Percentiles rank a stretch among this genome's conserved stretches.
Conservation (phyloP, 2,888 invertebrate genomes). For the Drosophila nigricruria region DNA sequence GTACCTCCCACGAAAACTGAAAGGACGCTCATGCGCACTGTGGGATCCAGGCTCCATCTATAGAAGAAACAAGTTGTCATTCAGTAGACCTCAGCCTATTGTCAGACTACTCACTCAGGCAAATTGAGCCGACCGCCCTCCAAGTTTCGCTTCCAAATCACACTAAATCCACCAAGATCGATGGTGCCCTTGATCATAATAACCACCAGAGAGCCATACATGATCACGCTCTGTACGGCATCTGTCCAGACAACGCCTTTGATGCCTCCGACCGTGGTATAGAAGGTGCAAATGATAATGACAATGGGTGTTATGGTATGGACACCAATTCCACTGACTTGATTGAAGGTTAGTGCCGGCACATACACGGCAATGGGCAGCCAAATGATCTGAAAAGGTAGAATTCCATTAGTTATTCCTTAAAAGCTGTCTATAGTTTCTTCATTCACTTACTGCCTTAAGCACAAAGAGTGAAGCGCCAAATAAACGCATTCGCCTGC, state of each 20-base stretch:
- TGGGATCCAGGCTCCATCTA: conserved; percentile 90
- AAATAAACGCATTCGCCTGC: conserved; percentile 89
- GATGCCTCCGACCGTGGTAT: conserved; percentile 93
- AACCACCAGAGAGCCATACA: conserved; percentile 90
- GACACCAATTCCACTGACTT: conserved; percentile 90
- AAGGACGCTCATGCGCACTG: conserved; percentile 92
- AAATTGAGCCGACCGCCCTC: conserved; percentile 89
- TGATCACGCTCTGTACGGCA: conserved; percentile 90
- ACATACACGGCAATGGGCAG: conserved; percentile 88
- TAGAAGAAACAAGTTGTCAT: background rate
- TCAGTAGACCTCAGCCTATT: background rate
- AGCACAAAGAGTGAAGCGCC: conserved; percentile 90
- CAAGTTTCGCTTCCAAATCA: conserved; percentile 89
- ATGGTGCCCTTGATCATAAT: conserved; percentile 90
- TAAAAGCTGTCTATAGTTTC: too few species aligned
- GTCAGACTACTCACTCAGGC: conserved; percentile 87
- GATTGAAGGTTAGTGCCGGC: conserved; percentile 91
- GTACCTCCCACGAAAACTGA: conserved; percentile 91
- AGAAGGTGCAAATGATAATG: conserved; percentile 92
- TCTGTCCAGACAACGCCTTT: conserved; percentile 94
- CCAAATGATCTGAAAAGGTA: conserved; percentile 74
- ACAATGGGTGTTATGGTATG: conserved; percentile 93
- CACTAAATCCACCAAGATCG: conserved; percentile 89
- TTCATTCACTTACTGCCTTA: conserved; percentile 87
- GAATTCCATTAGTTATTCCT: background rate